These are phyloP conservation scores for Neofelis nebulosa DNA, from an alignment of 2,113 vertebrate species.

Conservation along the genomic window DNA sequence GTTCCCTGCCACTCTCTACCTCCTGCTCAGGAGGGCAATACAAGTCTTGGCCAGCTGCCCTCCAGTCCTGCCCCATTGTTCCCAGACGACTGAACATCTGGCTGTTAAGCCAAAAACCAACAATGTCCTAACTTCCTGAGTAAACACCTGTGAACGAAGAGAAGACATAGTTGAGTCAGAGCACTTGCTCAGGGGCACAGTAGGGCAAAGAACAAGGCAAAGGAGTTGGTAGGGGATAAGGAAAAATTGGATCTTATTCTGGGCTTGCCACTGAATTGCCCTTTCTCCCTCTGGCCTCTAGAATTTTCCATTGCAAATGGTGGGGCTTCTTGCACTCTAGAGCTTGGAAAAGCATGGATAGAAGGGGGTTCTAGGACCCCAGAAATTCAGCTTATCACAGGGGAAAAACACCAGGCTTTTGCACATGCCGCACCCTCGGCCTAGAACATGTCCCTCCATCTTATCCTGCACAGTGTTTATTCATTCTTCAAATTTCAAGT, in stretches of 20 bases:
- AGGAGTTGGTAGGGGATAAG: not conserved
- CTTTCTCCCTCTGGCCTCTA: not conserved
- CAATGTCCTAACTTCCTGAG: constrained; percentile 29
- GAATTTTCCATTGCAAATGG: not conserved
- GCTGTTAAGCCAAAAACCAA: constrained; percentile 38
- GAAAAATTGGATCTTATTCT: not conserved
- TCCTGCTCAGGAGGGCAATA: not conserved
- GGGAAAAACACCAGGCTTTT: not conserved
- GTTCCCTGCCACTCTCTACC: not conserved
- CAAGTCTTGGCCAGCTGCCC: constrained; percentile 41
- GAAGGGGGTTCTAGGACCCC: not conserved
- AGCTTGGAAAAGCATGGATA: not conserved
- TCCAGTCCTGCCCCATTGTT: not conserved
- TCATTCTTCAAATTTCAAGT: constrained; percentile 56
- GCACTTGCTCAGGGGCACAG: not conserved
- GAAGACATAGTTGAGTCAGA: constrained; percentile 1
- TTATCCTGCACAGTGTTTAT: constrained; percentile 1
- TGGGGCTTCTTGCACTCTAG: not conserved
- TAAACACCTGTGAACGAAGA: constrained; percentile 48
- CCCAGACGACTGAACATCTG: constrained; percentile 22
- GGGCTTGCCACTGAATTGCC: not conserved
- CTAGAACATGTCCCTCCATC: not conserved
- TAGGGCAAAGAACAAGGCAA: not conserved
- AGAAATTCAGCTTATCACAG: not conserved
- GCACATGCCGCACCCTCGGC: not conserved